phyloP scores from a whole-genome alignment of 2,888 invertebrate species.

The Hecatera dysodea region DNA sequence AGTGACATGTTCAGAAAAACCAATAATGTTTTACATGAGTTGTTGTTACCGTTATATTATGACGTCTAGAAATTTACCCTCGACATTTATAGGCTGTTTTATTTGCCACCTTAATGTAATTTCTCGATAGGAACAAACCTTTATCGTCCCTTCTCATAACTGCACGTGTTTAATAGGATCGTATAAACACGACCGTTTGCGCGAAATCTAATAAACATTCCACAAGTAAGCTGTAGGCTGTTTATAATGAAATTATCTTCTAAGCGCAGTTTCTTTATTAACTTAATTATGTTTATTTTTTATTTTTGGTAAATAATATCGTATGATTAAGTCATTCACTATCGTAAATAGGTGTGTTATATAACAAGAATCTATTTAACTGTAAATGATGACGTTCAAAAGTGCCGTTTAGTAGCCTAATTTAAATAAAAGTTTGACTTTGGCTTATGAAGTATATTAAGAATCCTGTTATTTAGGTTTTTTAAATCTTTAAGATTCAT shows the following conservation, averaged over 20 bases:
- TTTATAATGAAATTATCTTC: conserved; percentile 9
- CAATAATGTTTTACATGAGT: not conserved
- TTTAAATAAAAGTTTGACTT: too few species aligned
- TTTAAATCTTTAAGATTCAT: too few species aligned
- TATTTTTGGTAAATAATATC: not conserved
- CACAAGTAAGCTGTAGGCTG: not conserved
- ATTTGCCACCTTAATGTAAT: conserved; percentile 20
- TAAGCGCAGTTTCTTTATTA: not conserved
- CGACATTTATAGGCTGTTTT: conserved; percentile 5
- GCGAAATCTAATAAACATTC: conserved; percentile 18
- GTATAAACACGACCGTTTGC: conserved; percentile 14
- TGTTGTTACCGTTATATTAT: not conserved
- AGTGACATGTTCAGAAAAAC: too few species aligned
- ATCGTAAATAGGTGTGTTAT: too few species aligned
- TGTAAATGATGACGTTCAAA: too few species aligned
- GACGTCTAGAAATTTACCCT: not conserved
- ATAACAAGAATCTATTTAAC: too few species aligned
- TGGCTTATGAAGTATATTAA: too few species aligned
- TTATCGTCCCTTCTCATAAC: conserved; percentile 23
- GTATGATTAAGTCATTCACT: too few species aligned
- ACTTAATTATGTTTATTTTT: not conserved
- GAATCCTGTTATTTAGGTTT: too few species aligned
- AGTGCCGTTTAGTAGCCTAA: too few species aligned
- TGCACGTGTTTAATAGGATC: conserved; percentile 16
- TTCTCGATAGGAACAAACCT: conserved; percentile 21